Evolutionary conservation across 2,113 vertebrate species (phyloP).

Genomic region (Misgurnus mizolepis): DNA sequence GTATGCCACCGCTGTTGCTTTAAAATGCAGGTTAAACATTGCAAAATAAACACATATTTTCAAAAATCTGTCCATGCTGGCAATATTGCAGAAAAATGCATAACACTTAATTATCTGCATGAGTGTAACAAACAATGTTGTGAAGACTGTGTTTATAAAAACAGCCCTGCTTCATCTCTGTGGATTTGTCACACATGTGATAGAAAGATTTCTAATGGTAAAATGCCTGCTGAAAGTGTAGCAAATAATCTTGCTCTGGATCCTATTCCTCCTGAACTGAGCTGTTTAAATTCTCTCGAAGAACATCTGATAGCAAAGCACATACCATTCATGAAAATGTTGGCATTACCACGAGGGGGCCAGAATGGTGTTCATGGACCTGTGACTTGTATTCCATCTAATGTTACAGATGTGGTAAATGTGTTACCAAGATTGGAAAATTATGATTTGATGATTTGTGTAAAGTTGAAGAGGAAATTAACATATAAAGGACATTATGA

Average conservation of each 20-base stretch:
- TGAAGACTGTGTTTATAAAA: neutral
- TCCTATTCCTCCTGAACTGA: slow-evolving; percentile 25
- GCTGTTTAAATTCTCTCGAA: slow-evolving; percentile 34
- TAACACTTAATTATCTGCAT: slow-evolving; percentile 27
- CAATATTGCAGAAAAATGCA: neutral
- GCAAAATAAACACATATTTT: too few species aligned
- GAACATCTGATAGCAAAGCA: slow-evolving; percentile 38
- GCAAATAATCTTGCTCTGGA: neutral
- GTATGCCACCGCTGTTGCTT: too few species aligned
- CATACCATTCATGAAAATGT: slow-evolving; percentile 46
- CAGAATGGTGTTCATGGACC: slow-evolving; percentile 43
- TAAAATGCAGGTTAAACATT: too few species aligned
- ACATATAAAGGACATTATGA: slow-evolving; percentile 49
- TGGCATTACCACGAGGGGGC: slow-evolving; percentile 24
- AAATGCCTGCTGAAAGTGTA: neutral
- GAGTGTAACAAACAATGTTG: neutral
- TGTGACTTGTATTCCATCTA: neutral
- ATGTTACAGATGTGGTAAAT: too few species aligned
- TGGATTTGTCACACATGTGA: slow-evolving; percentile 35
- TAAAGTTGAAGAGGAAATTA: too few species aligned
- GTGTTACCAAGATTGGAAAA: too few species aligned
- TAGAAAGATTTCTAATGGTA: slow-evolving; percentile 28
- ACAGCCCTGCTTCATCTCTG: neutral
- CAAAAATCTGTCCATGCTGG: too few species aligned
- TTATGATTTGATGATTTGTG: too few species aligned